Evolutionary conservation across 2,113 vertebrate genomes (phyloP).

Genomic region (Melanerpes formicivorus): DNA sequence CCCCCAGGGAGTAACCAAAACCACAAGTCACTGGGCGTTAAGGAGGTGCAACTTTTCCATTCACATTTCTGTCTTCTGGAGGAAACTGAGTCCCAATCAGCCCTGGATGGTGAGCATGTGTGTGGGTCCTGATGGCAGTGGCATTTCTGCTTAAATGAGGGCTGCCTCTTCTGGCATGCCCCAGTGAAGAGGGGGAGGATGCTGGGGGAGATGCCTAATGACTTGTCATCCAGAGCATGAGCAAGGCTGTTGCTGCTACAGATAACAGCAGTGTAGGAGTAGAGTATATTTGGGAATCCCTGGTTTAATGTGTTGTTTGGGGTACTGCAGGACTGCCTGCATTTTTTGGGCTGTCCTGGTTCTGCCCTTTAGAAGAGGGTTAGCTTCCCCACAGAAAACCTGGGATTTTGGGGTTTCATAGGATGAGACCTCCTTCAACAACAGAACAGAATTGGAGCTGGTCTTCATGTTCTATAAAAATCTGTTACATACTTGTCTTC

Average conservation of each 20-base stretch:
- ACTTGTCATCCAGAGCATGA: not conserved
- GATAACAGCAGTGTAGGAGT: not conserved
- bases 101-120: accelerated
- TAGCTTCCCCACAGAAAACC: not conserved
- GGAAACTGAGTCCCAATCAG: not conserved
- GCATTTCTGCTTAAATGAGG: accelerated
- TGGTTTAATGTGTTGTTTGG: not conserved
- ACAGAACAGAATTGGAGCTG: not conserved
- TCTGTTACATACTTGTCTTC: not conserved
- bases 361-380: not conserved
- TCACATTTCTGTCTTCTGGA: not conserved
- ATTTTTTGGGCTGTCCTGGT: not conserved
- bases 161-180: not conserved
- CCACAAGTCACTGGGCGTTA: not conserved
- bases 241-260: not conserved
- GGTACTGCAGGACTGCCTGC: not conserved
- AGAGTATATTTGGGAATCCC: not conserved
- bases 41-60: accelerated
- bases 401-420: not conserved
- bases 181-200: accelerated
- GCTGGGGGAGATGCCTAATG: not conserved
- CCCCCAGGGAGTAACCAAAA: not conserved
- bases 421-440: not conserved
- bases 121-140: not conserved
- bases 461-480: not conserved